A percentile compares a stretch with the other conserved stretches of the same genome.
phyloP scores from a whole-genome alignment of 2,888 invertebrate species.

The Lochmaea crataegi region DNA sequence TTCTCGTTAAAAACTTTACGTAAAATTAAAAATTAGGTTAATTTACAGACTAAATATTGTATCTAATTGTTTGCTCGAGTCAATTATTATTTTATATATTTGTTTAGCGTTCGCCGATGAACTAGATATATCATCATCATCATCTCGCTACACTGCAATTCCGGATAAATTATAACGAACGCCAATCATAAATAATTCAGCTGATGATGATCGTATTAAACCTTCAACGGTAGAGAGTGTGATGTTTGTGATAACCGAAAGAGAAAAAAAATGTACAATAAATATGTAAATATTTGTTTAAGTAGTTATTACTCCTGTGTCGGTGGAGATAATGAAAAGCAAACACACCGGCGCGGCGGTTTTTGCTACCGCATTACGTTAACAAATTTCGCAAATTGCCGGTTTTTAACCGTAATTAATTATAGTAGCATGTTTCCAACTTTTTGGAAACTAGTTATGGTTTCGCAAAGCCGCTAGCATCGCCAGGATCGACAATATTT shows the following conservation, averaged over 20 bases:
- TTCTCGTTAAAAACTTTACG: no score
- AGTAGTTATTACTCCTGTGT: background rate
- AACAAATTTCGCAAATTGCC: background rate
- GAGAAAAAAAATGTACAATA: slow-evolving; percentile 5
- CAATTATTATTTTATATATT: background rate
- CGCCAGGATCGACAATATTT: no score
- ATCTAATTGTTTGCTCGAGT: background rate
- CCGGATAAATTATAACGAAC: slow-evolving; percentile 3
- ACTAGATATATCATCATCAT: background rate
- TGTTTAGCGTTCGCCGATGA: background rate
- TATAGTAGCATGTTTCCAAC: no score
- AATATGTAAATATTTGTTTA: slow-evolving; percentile 10
- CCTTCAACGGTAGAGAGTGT: slow-evolving; percentile 3
- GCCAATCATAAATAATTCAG: background rate
- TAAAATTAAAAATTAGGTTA: background rate
- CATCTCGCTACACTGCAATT: slow-evolving; percentile 1
- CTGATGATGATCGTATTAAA: slow-evolving; percentile 10
- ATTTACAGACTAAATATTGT: background rate
- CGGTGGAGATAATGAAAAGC: slow-evolving; percentile 13
- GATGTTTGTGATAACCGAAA: slow-evolving; percentile 1
- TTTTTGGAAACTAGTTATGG: no score
- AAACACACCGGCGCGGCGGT: background rate
- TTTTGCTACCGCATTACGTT: background rate
- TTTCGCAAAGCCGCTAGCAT: no score
- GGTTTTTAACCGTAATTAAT: background rate